Evolutionary conservation across 2,888 invertebrate species (phyloP).

Genomic region (Pteria penguin): DNA sequence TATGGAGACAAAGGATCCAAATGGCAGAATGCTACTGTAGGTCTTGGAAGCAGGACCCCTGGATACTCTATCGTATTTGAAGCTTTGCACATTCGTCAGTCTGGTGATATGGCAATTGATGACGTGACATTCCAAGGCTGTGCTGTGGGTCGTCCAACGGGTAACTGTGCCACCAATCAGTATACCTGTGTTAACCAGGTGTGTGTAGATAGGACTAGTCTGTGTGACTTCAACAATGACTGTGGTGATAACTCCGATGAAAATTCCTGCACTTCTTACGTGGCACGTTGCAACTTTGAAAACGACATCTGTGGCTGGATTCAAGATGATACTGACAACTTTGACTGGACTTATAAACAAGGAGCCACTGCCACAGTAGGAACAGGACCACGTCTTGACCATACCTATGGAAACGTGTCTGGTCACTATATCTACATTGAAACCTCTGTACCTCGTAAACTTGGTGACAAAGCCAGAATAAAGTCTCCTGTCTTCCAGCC

Average conservation of each 20-base stretch:
- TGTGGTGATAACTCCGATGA: conserved; percentile 76
- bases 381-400: conserved; percentile 73
- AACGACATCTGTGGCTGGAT: conserved; percentile 71
- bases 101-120: conserved; percentile 72
- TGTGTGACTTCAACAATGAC: conserved; percentile 75
- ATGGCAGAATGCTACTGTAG: conserved; percentile 68
- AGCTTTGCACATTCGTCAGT: conserved; percentile 54
- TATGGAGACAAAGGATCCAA: conserved; percentile 55
- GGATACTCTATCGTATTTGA: conserved; percentile 72
- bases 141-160: conserved; percentile 41
- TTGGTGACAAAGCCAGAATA: conserved; percentile 66
- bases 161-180: conserved; percentile 63
- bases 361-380: conserved; percentile 65
- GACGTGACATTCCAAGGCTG: conserved; percentile 71
- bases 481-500: conserved; percentile 65
- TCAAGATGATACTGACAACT: conserved; percentile 70
- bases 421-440: conserved; percentile 76
- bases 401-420: conserved; percentile 65
- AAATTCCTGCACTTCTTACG: conserved; percentile 58
- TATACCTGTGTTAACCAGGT: conserved; percentile 65
- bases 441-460: conserved; percentile 59
- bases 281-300: conserved; percentile 73
- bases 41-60: conserved; percentile 60
- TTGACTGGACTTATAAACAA: conserved; percentile 71
- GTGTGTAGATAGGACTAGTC: conserved; percentile 63